These are phyloP conservation scores for Anthopleura sola DNA, from an alignment of 64 coral and sea anemone genomes.

Conservation along the genomic window DNA sequence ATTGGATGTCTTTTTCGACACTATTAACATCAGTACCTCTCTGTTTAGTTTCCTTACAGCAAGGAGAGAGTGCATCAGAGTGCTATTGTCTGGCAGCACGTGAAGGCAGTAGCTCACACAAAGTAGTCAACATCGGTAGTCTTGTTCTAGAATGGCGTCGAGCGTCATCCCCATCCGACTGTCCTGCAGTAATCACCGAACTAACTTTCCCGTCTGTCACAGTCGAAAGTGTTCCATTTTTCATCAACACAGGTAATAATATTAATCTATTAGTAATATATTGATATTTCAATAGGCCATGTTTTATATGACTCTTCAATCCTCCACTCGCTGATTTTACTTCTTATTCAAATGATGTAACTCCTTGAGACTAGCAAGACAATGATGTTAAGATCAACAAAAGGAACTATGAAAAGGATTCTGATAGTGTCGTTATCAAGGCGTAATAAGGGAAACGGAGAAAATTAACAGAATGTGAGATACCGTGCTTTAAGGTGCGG, in stretches of 20 bases:
- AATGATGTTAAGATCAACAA: too few species aligned
- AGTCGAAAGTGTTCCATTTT: slow-evolving; percentile 85
- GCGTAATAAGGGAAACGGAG: too few species aligned
- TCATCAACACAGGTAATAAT: slow-evolving; percentile 78
- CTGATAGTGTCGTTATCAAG: too few species aligned
- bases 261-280: background rate
- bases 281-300: background rate
- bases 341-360: too few species aligned
- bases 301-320: too few species aligned
- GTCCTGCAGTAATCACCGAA: slow-evolving; percentile 87
- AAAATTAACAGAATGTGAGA: too few species aligned
- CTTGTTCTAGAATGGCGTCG: slow-evolving; percentile 86
- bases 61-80: slow-evolving; percentile 90
- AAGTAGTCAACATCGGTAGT: slow-evolving; percentile 78
- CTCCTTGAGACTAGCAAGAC: too few species aligned
- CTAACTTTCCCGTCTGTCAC: slow-evolving; percentile 88
- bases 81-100: slow-evolving; percentile 88
- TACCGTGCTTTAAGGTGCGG: too few species aligned
- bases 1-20: background rate
- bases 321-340: too few species aligned
- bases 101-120: slow-evolving; percentile 56
- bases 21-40: background rate
- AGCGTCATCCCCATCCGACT: slow-evolving; percentile 53
- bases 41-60: slow-evolving; percentile 80
- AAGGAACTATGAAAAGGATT: too few species aligned